Conservation (phyloP, 2,797 vertebrate genomes). For the Clarias pachynema region DNA sequence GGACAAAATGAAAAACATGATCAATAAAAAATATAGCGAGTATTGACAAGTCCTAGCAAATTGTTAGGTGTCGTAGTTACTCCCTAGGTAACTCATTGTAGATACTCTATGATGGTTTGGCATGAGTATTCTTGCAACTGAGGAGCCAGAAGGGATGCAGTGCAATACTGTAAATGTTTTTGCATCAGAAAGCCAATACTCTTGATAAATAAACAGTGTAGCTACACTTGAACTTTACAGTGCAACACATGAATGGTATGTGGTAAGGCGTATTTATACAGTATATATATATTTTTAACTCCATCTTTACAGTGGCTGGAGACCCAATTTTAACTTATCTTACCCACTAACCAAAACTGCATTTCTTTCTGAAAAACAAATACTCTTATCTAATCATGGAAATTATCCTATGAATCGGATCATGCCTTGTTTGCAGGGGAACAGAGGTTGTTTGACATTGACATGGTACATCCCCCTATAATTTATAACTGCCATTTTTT, state of each 20-base stretch:
- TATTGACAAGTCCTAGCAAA: too few relatives aligned
- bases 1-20: too few relatives aligned
- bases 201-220: not conserved
- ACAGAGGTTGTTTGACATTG: not conserved
- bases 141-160: too few relatives aligned
- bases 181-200: not conserved
- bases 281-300: too few relatives aligned
- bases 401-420: not conserved
- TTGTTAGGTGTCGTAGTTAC: too few relatives aligned
- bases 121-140: too few relatives aligned
- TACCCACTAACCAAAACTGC: not conserved
- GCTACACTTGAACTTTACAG: not conserved
- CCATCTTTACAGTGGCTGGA: not conserved
- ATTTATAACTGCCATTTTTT: not conserved
- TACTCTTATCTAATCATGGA: not conserved
- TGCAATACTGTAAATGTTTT: too few relatives aligned
- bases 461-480: not conserved
- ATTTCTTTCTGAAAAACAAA: not conserved
- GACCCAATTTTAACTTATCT: not conserved
- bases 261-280: too few relatives aligned
- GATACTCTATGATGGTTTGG: too few relatives aligned
- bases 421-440: not conserved
- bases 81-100: too few relatives aligned
- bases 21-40: too few relatives aligned
- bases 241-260: too few relatives aligned